These are phyloP conservation scores for Pocillopora verrucosa DNA, from an alignment of 64 coral and sea anemone genomes.

Conservation along the genomic window DNA sequence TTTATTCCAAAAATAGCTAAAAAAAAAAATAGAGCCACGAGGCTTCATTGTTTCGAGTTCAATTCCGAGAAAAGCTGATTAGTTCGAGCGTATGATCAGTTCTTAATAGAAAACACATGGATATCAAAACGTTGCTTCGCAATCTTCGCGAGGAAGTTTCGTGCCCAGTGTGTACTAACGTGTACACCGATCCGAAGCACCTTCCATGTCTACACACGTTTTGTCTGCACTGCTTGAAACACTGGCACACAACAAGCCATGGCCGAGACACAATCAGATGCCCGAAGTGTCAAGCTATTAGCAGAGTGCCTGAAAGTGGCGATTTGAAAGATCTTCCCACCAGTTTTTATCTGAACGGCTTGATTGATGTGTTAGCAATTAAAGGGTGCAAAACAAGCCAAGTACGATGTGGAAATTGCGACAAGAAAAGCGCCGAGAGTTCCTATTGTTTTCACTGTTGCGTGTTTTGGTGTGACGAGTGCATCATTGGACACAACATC, in stretches of 20 bases:
- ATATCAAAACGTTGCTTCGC: not conserved
- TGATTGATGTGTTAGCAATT: not conserved
- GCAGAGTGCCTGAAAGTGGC: not conserved
- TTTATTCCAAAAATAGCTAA: not conserved
- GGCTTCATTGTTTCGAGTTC: not conserved
- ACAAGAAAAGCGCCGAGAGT: not conserved
- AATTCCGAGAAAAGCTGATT: not conserved
- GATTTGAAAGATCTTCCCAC: constrained; percentile 8
- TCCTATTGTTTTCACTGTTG: constrained; percentile 17
- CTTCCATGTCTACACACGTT: constrained; percentile 10
- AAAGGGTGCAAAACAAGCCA: not conserved
- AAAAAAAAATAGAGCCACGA: not conserved
- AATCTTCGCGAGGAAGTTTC: constrained; percentile 19
- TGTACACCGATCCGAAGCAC: not conserved
- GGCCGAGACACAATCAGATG: not conserved
- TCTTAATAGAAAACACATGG: not conserved
- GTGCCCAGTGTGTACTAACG: not conserved
- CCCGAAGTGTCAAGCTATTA: not conserved
- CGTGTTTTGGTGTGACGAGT: not conserved
- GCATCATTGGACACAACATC: not conserved
- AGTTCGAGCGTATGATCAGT: not conserved
- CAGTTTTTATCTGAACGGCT: constrained; percentile 2
- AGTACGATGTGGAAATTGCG: constrained; percentile 13
- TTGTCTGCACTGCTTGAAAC: constrained; percentile 17
- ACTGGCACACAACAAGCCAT: not conserved